These are phyloP conservation scores for Ondatra zibethicus DNA, from an alignment of 2,113 vertebrate genomes.

Conservation along the genomic window DNA sequence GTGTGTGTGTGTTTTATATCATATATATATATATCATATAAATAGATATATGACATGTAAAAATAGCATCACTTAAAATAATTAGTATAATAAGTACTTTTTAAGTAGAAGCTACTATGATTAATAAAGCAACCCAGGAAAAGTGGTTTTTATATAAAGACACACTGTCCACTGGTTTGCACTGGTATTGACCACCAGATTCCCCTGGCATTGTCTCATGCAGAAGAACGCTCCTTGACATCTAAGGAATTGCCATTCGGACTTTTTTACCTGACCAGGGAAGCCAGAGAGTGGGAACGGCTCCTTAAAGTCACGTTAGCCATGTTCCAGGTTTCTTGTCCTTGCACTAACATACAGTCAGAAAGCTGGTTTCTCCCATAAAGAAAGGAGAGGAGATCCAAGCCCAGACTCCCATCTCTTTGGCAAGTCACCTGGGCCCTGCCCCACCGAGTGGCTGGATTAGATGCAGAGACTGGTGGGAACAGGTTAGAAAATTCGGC, in stretches of 20 bases:
- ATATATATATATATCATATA: background rate
- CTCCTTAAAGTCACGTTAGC: background rate
- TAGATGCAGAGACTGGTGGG: background rate
- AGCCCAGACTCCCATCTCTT: background rate
- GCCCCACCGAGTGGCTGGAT: background rate
- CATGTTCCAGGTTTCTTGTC: no score
- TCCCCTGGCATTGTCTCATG: background rate
- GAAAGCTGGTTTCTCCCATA: background rate
- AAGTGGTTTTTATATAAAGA: background rate
- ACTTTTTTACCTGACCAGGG: background rate
- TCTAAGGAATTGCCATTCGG: background rate
- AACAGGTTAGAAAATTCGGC: rapidly evolving
- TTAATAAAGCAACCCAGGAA: slow-evolving; percentile 13
- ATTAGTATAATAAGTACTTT: slow-evolving; percentile 43
- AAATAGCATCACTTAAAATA: background rate
- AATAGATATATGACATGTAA: background rate
- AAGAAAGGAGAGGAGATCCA: background rate
- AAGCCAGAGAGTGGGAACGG: background rate
- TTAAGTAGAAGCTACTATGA: background rate
- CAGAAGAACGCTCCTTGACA: background rate
- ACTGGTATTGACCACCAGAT: background rate
- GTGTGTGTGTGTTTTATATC: background rate
- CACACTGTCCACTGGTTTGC: background rate
- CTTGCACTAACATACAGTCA: background rate
- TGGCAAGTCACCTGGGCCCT: background rate